A percentile compares a stretch with the other conserved stretches of the same genome.
Evolutionary conservation across 2,797 vertebrate genomes (phyloP).

Genomic region (Novumbra hubbsi): DNA sequence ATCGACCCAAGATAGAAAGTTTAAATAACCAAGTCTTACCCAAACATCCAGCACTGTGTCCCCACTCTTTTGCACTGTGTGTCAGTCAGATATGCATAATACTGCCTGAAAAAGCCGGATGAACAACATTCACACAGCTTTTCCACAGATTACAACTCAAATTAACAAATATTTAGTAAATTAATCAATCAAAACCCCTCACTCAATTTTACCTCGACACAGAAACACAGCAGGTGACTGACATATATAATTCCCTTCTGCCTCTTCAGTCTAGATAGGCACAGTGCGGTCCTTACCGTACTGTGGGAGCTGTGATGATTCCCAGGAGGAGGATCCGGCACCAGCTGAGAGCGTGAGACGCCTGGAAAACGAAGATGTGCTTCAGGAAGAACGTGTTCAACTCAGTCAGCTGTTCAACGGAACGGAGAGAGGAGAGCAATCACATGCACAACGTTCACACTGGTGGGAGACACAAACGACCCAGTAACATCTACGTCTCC

Average conservation of each 20-base stretch:
- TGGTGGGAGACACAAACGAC: neutral
- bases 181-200: neutral
- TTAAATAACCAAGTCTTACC: slow-evolving; percentile 76
- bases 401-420: slow-evolving; percentile 83
- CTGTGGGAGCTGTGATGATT: slow-evolving; percentile 96
- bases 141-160: neutral
- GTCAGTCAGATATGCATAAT: slow-evolving; percentile 97
- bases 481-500: neutral
- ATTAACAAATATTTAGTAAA: too few relatives aligned
- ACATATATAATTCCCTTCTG: neutral
- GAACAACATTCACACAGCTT: slow-evolving; percentile 7
- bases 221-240: neutral
- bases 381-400: slow-evolving; percentile 98
- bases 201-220: neutral
- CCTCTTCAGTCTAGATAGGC: neutral
- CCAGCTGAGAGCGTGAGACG: slow-evolving; percentile 92
- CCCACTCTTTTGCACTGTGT: slow-evolving; percentile 97
- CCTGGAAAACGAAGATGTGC: slow-evolving; percentile 96
- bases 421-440: neutral
- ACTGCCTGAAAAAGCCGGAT: slow-evolving; percentile 79
- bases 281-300: slow-evolving; percentile 79
- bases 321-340: slow-evolving; percentile 94
- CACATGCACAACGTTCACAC: neutral
- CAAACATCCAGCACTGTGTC: slow-evolving; percentile 98
- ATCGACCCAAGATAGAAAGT: neutral